A percentile compares a stretch with the other conserved stretches of the same genome.
phyloP scores from a whole-genome alignment of 1,140 invertebrate genomes.

The Drosophila nasuta region DNA sequence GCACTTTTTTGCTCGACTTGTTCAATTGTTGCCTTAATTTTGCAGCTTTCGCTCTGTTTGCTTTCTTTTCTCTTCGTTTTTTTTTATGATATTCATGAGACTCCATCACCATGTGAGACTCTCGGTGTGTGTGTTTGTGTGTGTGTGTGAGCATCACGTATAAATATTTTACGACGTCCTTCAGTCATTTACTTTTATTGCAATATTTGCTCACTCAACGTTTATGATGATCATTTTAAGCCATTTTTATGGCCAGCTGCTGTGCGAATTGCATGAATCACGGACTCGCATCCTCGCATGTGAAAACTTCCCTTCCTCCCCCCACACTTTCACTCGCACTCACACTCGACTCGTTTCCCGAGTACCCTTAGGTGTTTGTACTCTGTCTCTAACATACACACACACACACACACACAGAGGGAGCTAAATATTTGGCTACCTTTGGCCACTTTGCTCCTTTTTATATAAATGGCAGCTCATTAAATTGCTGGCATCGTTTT shows the following conservation, averaged over 20 bases:
- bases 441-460: conserved; percentile 51
- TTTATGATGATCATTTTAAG: conserved; percentile 85
- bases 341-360: conserved; percentile 19
- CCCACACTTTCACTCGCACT: background rate
- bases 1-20: conserved; percentile 53
- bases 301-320: conserved; percentile 25
- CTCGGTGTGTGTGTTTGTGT: conserved; percentile 24
- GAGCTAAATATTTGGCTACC: conserved; percentile 81
- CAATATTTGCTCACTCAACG: conserved; percentile 85
- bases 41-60: conserved; percentile 11
- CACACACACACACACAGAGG: background rate
- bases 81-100: conserved; percentile 75
- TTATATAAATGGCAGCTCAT: conserved; percentile 82
- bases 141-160: conserved; percentile 71
- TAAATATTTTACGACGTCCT: conserved; percentile 85
- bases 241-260: conserved; percentile 83
- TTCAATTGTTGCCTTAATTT: conserved; percentile 54
- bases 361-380: conserved; percentile 48
- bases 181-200: conserved; percentile 85
- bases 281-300: conserved; percentile 47
- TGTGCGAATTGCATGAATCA: conserved; percentile 77
- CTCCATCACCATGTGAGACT: conserved; percentile 17
- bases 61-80: background rate
- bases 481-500: conserved; percentile 77
- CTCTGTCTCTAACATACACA: conserved; percentile 31